phyloP scores from a whole-genome alignment of 23 tunicate species.

The Phallusia fumigata region DNA sequence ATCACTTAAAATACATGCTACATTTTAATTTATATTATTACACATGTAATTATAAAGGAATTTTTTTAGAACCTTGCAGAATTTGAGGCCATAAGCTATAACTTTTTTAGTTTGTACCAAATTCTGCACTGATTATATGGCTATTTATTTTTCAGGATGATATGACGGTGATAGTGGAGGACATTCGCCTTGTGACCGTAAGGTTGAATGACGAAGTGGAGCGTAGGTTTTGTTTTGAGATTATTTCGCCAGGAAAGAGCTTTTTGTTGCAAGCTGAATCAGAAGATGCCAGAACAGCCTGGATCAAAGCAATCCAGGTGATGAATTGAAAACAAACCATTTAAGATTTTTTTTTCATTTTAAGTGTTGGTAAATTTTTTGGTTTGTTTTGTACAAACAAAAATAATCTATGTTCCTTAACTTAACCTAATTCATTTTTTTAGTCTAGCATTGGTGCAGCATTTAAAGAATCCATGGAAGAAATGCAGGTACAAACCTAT shows the following conservation, averaged over 20 bases:
- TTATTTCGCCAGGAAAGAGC: slow-evolving; percentile 76
- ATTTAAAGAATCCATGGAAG: slow-evolving; percentile 59
- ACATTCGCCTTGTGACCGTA: slow-evolving; percentile 74
- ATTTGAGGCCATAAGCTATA: no score
- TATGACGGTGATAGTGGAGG: slow-evolving; percentile 72
- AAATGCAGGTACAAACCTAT: slow-evolving; percentile 5
- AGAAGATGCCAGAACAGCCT: slow-evolving; percentile 63
- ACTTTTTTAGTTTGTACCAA: no score
- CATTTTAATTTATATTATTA: no score
- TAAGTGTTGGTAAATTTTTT: no score
- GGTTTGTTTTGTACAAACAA: neutral
- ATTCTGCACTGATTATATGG: no score
- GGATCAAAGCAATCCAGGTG: slow-evolving; percentile 92
- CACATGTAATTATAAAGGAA: no score
- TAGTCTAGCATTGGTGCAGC: slow-evolving; percentile 68
- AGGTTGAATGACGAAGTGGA: slow-evolving; percentile 64
- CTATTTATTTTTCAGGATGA: slow-evolving; percentile 54
- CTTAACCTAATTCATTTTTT: neutral
- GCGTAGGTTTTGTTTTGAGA: slow-evolving; percentile 82
- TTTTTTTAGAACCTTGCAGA: no score
- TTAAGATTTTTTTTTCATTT: neutral
- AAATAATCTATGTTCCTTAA: no score
- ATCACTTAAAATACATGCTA: no score
- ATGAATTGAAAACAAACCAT: neutral
- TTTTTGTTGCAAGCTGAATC: slow-evolving; percentile 85